Evolutionary conservation across 1,140 invertebrate genomes (phyloP), one percentile per base, ranked within the genome.

Genomic region (Ctenoplectra terminalis): DNA sequence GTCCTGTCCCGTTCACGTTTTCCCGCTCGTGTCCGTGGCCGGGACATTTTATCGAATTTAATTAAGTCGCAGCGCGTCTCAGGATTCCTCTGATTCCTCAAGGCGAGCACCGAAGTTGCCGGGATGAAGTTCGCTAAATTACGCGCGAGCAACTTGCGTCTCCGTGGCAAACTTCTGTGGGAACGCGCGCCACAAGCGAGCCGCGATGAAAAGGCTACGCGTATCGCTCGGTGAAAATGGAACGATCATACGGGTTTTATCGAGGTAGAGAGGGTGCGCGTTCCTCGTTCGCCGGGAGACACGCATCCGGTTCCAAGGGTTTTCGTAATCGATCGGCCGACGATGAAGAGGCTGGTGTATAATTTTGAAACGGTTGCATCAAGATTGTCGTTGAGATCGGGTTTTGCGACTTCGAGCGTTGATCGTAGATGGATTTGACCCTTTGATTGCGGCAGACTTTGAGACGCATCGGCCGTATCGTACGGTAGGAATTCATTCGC

Each of bases 21-120:
- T 11, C 15, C 7, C 17, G n/a, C n/a, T 7, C 26, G 2, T 20
- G 15, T n/a, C 20, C 9, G 17, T 8, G 20, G 31, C 50, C 58
- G 37, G 34, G 46, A 46, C 69, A 13, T 52, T 73, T 80, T 80
- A 73, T 63, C 70, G 69, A 73, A 80, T 80, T 80, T 80, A 80
- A 80, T 80, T 80, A 80, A 80, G 69, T 72, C 34, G 52, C 67
- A 9, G 23, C 67, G 40, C 75, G 52, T n/a, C 43, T 13, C 43
- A 31, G 34, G 56, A 72, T 79, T 20, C 43, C 43, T 46, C 13
- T 23, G 67, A 79, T 79, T 72, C 56, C 56, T 17, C 13, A 11
- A 5, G n/a, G n/a, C n/a, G n/a, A 52, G 29, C 31, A 54, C 3
- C 34, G 43, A 71, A 78, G 52, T 60, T 63, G 50, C 29, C 37